Percentiles rank a stretch among this genome's conserved stretches.
Conservation (phyloP, 2,113 vertebrate species). For the Terrapene triunguis region DNA sequence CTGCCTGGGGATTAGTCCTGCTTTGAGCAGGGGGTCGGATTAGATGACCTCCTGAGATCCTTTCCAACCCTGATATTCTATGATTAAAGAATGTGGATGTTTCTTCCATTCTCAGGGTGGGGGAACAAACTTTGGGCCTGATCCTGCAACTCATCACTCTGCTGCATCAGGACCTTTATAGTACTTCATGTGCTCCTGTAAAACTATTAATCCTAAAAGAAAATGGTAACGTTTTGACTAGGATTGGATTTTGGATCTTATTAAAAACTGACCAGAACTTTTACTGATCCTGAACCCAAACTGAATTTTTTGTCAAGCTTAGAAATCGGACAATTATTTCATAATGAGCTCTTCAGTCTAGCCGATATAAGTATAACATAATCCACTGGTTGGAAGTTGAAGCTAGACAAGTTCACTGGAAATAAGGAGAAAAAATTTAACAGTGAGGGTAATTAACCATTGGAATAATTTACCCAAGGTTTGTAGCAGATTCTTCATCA, state of each 20-base stretch:
- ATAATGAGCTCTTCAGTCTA: neutral
- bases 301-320: neutral
- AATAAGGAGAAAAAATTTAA: neutral
- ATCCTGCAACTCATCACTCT: neutral
- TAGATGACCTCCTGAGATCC: too few relatives aligned
- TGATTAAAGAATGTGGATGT: neutral
- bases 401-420: neutral
- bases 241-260: neutral
- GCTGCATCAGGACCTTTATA: neutral
- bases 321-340: neutral
- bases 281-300: neutral
- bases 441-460: neutral
- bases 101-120: neutral
- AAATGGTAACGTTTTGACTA: neutral
- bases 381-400: neutral
- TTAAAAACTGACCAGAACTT: neutral
- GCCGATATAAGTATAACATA: neutral
- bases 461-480: neutral
- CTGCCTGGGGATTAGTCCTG: too few relatives aligned
- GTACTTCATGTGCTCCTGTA: neutral
- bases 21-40: too few relatives aligned
- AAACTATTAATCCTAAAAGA: neutral
- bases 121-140: neutral
- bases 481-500: neutral
- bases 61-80: too few relatives aligned